Conservation (phyloP, 2,113 vertebrate species). For the Chrysochloris asiatica region DNA sequence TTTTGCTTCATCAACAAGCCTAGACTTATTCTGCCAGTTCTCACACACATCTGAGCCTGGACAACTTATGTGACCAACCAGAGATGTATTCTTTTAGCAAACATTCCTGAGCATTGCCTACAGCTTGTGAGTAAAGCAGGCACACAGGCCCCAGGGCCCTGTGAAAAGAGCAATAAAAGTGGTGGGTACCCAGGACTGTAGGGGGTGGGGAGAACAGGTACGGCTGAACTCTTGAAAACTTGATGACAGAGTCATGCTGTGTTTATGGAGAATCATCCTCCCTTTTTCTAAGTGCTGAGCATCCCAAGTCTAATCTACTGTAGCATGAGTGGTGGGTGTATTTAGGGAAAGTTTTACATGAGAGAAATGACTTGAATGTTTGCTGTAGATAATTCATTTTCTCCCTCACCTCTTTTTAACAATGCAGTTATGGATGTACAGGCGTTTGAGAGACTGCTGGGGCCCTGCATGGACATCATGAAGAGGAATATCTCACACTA, state of each 20-base stretch:
- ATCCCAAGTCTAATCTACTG: not conserved
- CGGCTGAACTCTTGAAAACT: not conserved
- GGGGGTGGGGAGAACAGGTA: not conserved
- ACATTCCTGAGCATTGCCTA: not conserved
- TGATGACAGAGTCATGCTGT: not conserved
- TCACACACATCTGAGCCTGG: not conserved
- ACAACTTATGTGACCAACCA: not conserved
- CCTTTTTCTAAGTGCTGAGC: not conserved
- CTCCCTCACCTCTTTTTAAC: constrained; percentile 66
- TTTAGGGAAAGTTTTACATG: not conserved
- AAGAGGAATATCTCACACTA: constrained; percentile 99
- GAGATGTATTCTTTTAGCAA: constrained; percentile 29
- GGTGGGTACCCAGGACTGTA: not conserved
- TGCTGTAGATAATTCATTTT: constrained; percentile 1
- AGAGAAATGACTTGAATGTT: not conserved
- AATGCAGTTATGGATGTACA: constrained; percentile 97
- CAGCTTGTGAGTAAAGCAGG: not conserved
- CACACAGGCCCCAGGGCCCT: not conserved
- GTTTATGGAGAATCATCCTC: not conserved
- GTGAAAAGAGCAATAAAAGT: not conserved
- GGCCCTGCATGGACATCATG: constrained; percentile 99
- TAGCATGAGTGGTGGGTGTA: not conserved
- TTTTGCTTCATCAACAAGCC: not conserved
- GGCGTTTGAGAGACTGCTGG: constrained; percentile 98
- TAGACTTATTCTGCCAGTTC: not conserved